A percentile compares a stretch with the other conserved stretches of the same genome.
Evolutionary conservation across 2,797 vertebrate species (phyloP).

Genomic region (Pyrocephalus nanus): DNA sequence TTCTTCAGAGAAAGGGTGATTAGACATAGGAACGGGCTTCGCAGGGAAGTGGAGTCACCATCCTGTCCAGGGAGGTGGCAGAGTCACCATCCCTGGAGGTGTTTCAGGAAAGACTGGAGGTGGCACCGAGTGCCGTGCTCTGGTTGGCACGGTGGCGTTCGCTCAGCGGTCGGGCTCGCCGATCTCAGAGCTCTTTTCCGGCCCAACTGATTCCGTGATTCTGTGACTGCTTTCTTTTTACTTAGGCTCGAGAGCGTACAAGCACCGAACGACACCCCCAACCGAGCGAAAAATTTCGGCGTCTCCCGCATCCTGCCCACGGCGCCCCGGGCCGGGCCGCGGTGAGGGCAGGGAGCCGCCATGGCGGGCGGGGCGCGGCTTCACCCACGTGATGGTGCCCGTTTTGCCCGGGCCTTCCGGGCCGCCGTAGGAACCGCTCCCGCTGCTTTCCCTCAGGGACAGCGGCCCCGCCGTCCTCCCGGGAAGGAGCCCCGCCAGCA

Average conservation of each 20-base stretch:
- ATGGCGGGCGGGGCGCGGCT: background rate
- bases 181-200: background rate
- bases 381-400: background rate
- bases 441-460: background rate
- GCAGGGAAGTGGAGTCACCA: background rate
- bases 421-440: background rate
- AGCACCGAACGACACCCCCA: rapidly evolving
- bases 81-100: background rate
- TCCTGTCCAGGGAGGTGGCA: too few relatives aligned
- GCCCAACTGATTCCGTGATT: background rate
- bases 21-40: background rate
- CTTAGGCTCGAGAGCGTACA: rapidly evolving
- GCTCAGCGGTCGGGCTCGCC: rapidly evolving
- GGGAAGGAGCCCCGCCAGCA: background rate
- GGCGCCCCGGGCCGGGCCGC: rapidly evolving
- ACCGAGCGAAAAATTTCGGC: too few relatives aligned
- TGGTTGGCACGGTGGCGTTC: rapidly evolving
- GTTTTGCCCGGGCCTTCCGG: rapidly evolving
- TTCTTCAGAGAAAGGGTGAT: background rate
- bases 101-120: background rate
- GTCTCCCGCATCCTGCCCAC: too few relatives aligned
- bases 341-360: background rate
- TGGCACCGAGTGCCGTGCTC: rapidly evolving
- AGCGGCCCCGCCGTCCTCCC: background rate
- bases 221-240: background rate